phyloP scores from a whole-genome alignment of 1,140 invertebrate genomes.

The Varroa destructor region DNA sequence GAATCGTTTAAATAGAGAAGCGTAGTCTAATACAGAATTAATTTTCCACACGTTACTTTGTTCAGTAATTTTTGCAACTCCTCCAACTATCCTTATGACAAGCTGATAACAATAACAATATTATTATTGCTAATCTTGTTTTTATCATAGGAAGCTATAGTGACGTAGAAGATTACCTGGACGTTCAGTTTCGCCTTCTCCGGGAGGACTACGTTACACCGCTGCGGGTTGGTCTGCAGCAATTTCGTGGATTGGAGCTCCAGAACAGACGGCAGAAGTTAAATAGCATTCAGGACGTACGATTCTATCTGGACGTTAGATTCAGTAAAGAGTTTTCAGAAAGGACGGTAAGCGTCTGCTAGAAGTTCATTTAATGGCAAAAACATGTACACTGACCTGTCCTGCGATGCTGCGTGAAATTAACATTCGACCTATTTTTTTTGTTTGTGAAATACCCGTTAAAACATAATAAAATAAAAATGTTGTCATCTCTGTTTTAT shows the following conservation, averaged over 20 bases:
- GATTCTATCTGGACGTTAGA: neutral
- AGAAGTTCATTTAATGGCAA: too few relatives aligned
- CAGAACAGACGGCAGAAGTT: neutral
- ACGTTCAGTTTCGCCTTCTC: constrained; percentile 59
- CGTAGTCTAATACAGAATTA: too few relatives aligned
- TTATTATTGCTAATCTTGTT: constrained; percentile 26
- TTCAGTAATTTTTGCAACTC: too few relatives aligned
- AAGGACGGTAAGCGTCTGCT: too few relatives aligned
- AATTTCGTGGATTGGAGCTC: neutral
- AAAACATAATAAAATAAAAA: too few relatives aligned
- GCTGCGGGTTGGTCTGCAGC: constrained; percentile 37
- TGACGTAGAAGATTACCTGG: constrained; percentile 50
- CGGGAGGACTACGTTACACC: constrained; percentile 51
- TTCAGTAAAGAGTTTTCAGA: neutral
- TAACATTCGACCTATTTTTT: too few relatives aligned
- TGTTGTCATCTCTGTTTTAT: too few relatives aligned
- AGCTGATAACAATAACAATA: constrained; percentile 30
- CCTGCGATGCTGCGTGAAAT: too few relatives aligned
- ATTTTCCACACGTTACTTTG: too few relatives aligned
- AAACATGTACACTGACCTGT: too few relatives aligned
- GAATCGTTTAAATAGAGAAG: too few relatives aligned
- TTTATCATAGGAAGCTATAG: constrained; percentile 38
- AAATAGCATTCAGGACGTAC: constrained; percentile 1
- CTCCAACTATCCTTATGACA: neutral
- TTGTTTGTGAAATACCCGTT: too few relatives aligned